Base-by-base conservation (phyloP, 2,113 vertebrate genomes). In the Acrocephalus arundinaceus region DNA sequence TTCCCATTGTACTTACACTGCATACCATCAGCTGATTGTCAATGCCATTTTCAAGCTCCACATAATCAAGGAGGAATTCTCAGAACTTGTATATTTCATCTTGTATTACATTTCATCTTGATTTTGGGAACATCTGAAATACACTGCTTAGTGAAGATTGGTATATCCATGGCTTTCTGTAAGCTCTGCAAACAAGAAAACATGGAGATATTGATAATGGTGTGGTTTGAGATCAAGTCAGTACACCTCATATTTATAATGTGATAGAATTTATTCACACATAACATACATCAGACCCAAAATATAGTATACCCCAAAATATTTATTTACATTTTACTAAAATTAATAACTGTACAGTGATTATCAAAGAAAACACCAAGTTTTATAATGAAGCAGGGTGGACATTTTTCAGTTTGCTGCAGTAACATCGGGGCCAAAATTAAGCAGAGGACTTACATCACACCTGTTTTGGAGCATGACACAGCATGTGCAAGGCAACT, bases 321-420 rank as follows among this genome's bases (percentile, higher is more conserved):
- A 4, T 20, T 70, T 59, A 19, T 51, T 12, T 33, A 49, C 2
- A 15, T 75, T 71, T 66, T 61, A 43, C 71, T 43, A 57, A 82
- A 94, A 61, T 37, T 57, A 31, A 24, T 35, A 52, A 52, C 41
- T 13, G 3, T 9, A 43, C 4, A 49, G 13, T 0, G 0, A 37
- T 75, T 74, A 33, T 33, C 33, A 70, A 75, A 57, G 10, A 43
- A 83, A 79, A 3, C 9, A 15, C 1, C 7, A 31, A 41, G 11
- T 21, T 91, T 65, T 55, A 4, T 41, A 46, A 41, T 35, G 35
- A 65, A 41, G 7, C 7, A 23, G 27, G 4, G 21, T 48, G 15
- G 13, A 11, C 6, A 43, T 33, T 51, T 55, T 58, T 80, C 13
- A 48, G 20, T n/a, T 76, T 58, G 5, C 46, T 51, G 7, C 39